Conservation (phyloP, 2,888 invertebrate genomes). For the Drosophila dives region DNA sequence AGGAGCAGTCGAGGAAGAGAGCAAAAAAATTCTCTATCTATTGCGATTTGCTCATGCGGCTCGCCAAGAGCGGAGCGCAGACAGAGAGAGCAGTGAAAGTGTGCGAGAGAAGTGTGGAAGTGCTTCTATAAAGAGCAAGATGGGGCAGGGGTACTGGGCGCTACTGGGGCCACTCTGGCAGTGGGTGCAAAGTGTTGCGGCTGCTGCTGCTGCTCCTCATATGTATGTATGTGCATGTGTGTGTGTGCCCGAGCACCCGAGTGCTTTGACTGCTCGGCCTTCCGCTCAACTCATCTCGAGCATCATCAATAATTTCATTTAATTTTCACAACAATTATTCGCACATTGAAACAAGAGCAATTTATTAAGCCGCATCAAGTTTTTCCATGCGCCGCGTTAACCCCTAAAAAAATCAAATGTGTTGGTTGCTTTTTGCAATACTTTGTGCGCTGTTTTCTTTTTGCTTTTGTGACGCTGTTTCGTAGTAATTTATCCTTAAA, state of each 20-base stretch:
- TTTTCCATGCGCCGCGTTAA: constrained; percentile 4
- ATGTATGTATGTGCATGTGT: constrained; percentile 11
- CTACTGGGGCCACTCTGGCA: constrained; percentile 15
- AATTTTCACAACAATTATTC: constrained; percentile 38
- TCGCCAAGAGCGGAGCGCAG: constrained; percentile 74
- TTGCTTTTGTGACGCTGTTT: constrained; percentile 33
- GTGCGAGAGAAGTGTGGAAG: constrained; percentile 17
- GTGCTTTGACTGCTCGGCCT: constrained; percentile 4
- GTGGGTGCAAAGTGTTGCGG: constrained; percentile 64
- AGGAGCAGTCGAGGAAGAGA: constrained; percentile 63
- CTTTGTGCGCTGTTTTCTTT: constrained; percentile 24
- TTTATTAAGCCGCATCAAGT: constrained; percentile 17
- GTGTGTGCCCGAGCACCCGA: constrained; percentile 11
- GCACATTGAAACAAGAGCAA: constrained; percentile 7
- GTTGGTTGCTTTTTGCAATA: not conserved
- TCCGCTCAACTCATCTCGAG: constrained; percentile 3
- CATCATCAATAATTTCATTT: constrained; percentile 7
- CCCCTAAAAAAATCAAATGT: not conserved
- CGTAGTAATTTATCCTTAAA: constrained; percentile 76
- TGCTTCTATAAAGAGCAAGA: not conserved
- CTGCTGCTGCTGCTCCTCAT: constrained; percentile 42
- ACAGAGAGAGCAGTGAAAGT: constrained; percentile 24
- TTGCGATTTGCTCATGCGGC: constrained; percentile 82
- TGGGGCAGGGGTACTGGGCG: constrained; percentile 22
- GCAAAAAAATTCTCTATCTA: constrained; percentile 83